phyloP scores from a whole-genome alignment of 2,113 vertebrate genomes.

The Macquaria ambigua region DNA sequence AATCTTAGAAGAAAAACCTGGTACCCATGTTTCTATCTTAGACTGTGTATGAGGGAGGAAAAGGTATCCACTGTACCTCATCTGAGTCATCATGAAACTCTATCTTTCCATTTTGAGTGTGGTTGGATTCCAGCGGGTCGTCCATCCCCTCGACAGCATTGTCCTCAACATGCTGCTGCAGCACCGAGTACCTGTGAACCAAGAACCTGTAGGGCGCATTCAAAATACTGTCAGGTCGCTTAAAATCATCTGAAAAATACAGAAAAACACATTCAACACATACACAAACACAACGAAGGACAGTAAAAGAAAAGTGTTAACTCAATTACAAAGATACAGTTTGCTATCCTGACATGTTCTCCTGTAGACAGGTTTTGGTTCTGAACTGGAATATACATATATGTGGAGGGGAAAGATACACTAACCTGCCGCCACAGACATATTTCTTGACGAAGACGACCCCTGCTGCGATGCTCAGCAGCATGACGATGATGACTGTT shows the following conservation, averaged over 20 bases:
- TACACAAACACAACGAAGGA: neutral
- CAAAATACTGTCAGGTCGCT: neutral
- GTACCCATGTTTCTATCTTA: neutral
- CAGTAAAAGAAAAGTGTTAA: neutral
- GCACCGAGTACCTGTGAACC: slow-evolving; percentile 93
- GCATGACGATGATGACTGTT: slow-evolving; percentile 86
- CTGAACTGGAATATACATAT: neutral
- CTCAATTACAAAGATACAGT: neutral
- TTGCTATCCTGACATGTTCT: neutral
- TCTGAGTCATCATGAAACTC: slow-evolving; percentile 95
- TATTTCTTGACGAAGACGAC: slow-evolving; percentile 93
- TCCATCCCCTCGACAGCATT: slow-evolving; percentile 86
- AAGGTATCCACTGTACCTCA: slow-evolving; percentile 84
- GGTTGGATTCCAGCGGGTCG: slow-evolving; percentile 79
- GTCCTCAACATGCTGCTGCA: slow-evolving; percentile 90
- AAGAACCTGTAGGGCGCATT: slow-evolving; percentile 86
- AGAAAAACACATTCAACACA: neutral
- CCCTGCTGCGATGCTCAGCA: slow-evolving; percentile 83
- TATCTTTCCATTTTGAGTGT: slow-evolving; percentile 77
- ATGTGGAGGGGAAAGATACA: neutral
- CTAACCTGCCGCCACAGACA: slow-evolving; percentile 94
- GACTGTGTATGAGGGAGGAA: neutral
- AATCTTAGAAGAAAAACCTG: neutral
- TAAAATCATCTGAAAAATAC: neutral
- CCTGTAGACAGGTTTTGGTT: neutral